phyloP scores from a whole-genome alignment of 2,113 vertebrate species.

The Seriola quinqueradiata region DNA sequence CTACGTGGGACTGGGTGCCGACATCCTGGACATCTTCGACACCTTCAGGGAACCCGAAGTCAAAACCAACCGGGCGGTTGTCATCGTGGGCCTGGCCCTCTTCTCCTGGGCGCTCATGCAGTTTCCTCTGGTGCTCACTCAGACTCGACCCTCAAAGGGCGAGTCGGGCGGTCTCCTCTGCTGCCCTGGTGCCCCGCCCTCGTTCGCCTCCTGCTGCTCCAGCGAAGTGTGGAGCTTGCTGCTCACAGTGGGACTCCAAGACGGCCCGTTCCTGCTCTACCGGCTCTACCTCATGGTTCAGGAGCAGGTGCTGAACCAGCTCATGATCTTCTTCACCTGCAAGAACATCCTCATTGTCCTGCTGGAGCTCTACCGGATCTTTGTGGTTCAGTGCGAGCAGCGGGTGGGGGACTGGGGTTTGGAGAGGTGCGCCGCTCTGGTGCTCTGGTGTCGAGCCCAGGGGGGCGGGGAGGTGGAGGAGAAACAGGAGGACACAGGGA shows the following conservation, averaged over 20 bases:
- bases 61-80: constrained; percentile 72
- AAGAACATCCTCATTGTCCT: constrained; percentile 85
- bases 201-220: constrained; percentile 71
- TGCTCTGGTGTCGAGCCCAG: constrained; percentile 10
- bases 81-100: constrained; percentile 79
- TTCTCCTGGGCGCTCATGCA: constrained; percentile 86
- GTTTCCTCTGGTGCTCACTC: constrained; percentile 85
- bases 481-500: constrained; percentile 13
- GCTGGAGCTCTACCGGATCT: constrained; percentile 84
- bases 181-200: constrained; percentile 5
- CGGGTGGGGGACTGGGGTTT: background rate
- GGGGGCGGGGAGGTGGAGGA: background rate
- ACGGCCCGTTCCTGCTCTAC: constrained; percentile 84
- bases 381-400: constrained; percentile 78
- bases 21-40: constrained; percentile 86
- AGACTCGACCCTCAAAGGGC: constrained; percentile 60
- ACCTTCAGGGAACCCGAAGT: constrained; percentile 83
- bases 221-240: constrained; percentile 84
- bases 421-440: constrained; percentile 28
- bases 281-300: constrained; percentile 82
- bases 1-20: constrained; percentile 83
- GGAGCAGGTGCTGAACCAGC: constrained; percentile 83
- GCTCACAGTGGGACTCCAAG: constrained; percentile 83
- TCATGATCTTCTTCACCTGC: constrained; percentile 87
- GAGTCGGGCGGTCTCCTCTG: background rate